These are phyloP conservation scores for Caradrina kadenii DNA, from an alignment of 2,888 invertebrate genomes.

Conservation along the genomic window DNA sequence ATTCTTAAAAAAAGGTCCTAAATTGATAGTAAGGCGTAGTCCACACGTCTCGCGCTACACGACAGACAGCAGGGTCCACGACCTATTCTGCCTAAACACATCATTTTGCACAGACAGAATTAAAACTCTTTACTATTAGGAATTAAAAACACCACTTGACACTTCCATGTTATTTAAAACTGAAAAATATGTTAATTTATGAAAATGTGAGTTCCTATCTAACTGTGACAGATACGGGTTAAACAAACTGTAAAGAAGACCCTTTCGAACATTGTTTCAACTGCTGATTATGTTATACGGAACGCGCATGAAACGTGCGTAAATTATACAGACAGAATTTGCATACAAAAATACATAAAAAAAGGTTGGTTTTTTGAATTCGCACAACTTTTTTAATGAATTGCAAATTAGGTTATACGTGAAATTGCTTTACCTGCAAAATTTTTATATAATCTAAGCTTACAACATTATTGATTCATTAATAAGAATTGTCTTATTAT, in stretches of 20 bases:
- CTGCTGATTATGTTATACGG: constrained; percentile 13
- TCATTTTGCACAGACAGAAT: not conserved
- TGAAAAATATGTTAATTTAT: constrained; percentile 44
- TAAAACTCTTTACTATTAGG: not conserved
- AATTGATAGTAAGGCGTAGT: too few relatives aligned
- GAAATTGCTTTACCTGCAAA: not conserved
- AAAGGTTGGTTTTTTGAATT: constrained; percentile 3
- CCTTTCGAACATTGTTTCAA: constrained; percentile 38
- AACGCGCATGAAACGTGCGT: constrained; percentile 17
- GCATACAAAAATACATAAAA: constrained; percentile 13
- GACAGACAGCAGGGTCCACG: too few relatives aligned
- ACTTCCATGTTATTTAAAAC: constrained; percentile 1
- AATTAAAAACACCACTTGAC: not conserved
- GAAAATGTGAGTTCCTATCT: constrained; percentile 35
- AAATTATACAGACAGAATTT: constrained; percentile 28
- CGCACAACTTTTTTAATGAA: not conserved
- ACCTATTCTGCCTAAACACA: not conserved
- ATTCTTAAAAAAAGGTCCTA: too few relatives aligned
- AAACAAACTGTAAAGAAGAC: constrained; percentile 18
- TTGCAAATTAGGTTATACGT: not conserved
- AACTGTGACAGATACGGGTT: constrained; percentile 34
- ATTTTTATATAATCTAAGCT: not conserved
- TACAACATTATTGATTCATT: too few relatives aligned
- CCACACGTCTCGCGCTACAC: too few relatives aligned
- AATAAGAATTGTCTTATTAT: too few relatives aligned